Conservation (phyloP, 2,888 invertebrate species). For the Ypsolopha scabrella region DNA sequence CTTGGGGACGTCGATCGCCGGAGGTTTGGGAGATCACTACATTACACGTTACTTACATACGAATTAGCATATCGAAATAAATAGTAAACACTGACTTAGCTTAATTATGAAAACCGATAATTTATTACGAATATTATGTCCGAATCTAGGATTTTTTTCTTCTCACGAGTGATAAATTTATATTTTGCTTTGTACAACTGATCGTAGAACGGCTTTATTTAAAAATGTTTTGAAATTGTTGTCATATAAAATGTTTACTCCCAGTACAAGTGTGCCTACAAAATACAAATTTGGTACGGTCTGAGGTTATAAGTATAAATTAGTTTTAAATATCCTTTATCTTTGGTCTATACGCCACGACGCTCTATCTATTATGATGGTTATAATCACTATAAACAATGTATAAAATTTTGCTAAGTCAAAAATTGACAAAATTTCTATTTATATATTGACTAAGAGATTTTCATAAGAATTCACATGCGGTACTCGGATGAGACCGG, state of each 20-base stretch:
- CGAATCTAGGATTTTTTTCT: conserved; percentile 25
- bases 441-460: conserved; percentile 66
- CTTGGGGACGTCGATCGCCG: conserved; percentile 47
- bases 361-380: conserved; percentile 54
- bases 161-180: conserved; percentile 13
- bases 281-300: conserved; percentile 64
- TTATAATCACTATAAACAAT: conserved; percentile 61
- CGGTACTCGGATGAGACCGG: conserved; percentile 32
- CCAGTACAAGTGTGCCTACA: conserved; percentile 43
- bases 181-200: conserved; percentile 5
- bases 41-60: conserved; percentile 61
- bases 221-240: not conserved
- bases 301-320: conserved; percentile 64
- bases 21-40: conserved; percentile 67
- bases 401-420: conserved; percentile 70
- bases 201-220: conserved; percentile 12
- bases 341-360: conserved; percentile 65
- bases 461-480: conserved; percentile 68
- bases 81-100: conserved; percentile 70
- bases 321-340: conserved; percentile 54
- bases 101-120: conserved; percentile 62
- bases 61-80: conserved; percentile 66
- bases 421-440: conserved; percentile 68
- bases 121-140: conserved; percentile 33
- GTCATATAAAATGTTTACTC: conserved; percentile 18